These are phyloP conservation scores for Stratiomys singularior DNA, from an alignment of 2,888 invertebrate genomes.

Conservation along the genomic window DNA sequence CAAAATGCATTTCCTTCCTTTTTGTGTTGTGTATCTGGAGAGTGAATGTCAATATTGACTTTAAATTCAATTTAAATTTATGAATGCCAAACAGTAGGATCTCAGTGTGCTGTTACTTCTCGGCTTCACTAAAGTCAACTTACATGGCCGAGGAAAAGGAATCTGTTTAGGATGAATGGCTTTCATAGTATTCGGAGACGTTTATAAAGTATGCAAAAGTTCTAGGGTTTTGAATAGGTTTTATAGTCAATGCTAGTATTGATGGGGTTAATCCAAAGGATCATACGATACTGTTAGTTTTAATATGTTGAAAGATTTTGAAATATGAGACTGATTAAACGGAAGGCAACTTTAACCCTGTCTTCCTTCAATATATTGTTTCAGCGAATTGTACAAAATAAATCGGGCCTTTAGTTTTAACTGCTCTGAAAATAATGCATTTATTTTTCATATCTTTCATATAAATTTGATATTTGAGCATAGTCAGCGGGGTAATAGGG, in stretches of 20 bases:
- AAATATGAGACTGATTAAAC: too few relatives aligned
- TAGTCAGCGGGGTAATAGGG: too few relatives aligned
- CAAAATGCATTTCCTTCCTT: slow-evolving; percentile 40
- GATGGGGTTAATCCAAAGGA: slow-evolving; percentile 3
- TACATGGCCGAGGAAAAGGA: neutral
- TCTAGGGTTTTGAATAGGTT: neutral
- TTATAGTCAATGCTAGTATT: neutral
- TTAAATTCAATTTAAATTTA: slow-evolving; percentile 42
- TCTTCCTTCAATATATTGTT: too few relatives aligned
- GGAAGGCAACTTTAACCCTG: too few relatives aligned
- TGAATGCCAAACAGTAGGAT: slow-evolving; percentile 34
- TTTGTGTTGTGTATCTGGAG: neutral
- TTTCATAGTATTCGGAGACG: neutral
- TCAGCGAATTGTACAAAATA: too few relatives aligned
- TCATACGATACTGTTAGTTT: too few relatives aligned
- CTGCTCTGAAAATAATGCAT: too few relatives aligned
- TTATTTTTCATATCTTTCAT: too few relatives aligned
- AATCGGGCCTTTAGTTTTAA: too few relatives aligned
- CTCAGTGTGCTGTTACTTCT: neutral
- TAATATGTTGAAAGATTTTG: too few relatives aligned
- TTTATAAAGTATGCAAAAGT: slow-evolving; percentile 23
- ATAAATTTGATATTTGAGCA: too few relatives aligned
- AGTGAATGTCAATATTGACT: slow-evolving; percentile 35
- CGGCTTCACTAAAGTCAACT: neutral
- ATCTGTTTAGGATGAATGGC: slow-evolving; percentile 25